These are phyloP conservation scores for Dicrurus megarhynchus DNA, from an alignment of 2,113 vertebrate genomes.

Conservation along the genomic window DNA sequence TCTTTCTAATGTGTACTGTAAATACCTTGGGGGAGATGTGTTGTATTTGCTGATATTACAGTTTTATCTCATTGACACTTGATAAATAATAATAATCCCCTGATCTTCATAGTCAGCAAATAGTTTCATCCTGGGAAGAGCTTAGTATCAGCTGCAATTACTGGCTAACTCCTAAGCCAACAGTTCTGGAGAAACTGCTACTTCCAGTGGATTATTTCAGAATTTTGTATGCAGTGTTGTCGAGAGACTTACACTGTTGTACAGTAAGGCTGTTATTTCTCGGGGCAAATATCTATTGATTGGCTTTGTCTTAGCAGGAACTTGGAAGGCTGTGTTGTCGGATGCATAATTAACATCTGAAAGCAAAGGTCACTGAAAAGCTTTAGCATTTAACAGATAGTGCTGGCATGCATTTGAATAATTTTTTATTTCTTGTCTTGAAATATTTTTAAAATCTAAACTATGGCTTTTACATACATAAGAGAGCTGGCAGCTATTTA, in stretches of 20 bases:
- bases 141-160: not conserved
- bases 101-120: not conserved
- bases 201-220: conserved; percentile 14
- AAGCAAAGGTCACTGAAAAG: not conserved
- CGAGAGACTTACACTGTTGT: not conserved
- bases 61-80: conserved; percentile 4
- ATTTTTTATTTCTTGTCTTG: not conserved
- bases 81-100: conserved; percentile 21
- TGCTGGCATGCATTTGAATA: not conserved
- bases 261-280: not conserved
- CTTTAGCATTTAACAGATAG: not conserved
- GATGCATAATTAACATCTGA: not conserved
- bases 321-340: not conserved
- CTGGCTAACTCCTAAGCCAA: not conserved
- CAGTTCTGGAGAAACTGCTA: not conserved
- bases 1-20: not conserved
- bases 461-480: not conserved
- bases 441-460: not conserved
- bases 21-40: not conserved
- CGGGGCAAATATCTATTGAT: not conserved
- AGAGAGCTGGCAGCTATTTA: not conserved
- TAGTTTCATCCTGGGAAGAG: not conserved
- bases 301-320: not conserved
- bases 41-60: not conserved
- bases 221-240: not conserved